These are phyloP conservation scores for Neolamprologus devosi DNA, from an alignment of 2,113 vertebrate species.

Conservation along the genomic window DNA sequence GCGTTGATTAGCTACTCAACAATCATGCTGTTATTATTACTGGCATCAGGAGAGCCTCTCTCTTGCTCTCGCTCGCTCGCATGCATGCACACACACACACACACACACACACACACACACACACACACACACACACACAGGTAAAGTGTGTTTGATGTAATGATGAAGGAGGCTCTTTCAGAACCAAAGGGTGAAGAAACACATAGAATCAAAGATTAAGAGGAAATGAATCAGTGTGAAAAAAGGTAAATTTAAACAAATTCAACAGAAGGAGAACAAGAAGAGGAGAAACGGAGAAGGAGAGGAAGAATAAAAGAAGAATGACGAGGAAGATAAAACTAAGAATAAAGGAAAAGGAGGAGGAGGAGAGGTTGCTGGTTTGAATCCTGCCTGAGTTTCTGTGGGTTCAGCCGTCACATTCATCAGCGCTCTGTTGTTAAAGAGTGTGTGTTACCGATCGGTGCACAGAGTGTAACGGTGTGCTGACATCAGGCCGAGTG, in stretches of 20 bases:
- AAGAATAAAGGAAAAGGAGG: background rate
- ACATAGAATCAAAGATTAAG: background rate
- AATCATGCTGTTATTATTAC: conserved; percentile 33
- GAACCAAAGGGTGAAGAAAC: background rate
- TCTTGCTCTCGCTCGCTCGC: background rate
- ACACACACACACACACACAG: background rate
- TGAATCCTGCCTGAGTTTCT: background rate
- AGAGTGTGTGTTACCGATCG: background rate
- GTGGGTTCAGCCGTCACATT: background rate
- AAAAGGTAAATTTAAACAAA: background rate
- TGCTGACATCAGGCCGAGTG: background rate
- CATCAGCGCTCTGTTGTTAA: background rate
- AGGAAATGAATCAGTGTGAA: background rate
- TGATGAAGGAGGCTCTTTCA: background rate
- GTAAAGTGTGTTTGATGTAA: background rate
- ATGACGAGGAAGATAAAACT: background rate
- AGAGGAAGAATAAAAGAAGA: background rate
- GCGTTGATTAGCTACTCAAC: conserved; percentile 41
- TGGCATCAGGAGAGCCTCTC: background rate
- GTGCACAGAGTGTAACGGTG: background rate
- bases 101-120: rapidly evolving
- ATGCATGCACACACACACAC: rapidly evolving
- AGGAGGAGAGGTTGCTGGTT: background rate
- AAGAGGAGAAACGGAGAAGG: rapidly evolving
- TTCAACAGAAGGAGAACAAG: rapidly evolving